A percentile compares a stretch with the other conserved stretches of the same genome.
Conservation (phyloP, 1,140 invertebrate species). For the Ceratoteleas bidentatus region DNA sequence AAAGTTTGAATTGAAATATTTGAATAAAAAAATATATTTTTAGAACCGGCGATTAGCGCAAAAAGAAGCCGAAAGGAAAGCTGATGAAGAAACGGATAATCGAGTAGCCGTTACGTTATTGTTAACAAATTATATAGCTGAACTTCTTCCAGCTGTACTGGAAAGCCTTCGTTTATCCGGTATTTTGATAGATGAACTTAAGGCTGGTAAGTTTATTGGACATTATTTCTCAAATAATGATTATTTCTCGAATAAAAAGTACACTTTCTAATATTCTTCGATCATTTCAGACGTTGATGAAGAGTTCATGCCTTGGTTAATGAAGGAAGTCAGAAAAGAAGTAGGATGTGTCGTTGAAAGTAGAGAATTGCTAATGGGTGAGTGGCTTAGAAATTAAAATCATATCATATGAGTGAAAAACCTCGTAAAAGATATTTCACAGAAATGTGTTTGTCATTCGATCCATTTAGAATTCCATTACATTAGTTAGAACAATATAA, state of each 20-base stretch:
- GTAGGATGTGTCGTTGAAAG: slow-evolving; percentile 90
- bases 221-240: background rate
- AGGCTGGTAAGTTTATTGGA: slow-evolving; percentile 82
- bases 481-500: too few relatives aligned
- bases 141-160: slow-evolving; percentile 91
- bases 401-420: too few relatives aligned
- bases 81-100: slow-evolving; percentile 88
- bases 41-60: slow-evolving; percentile 83
- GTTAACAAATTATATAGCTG: slow-evolving; percentile 91
- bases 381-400: too few relatives aligned
- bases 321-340: slow-evolving; percentile 90
- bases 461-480: too few relatives aligned
- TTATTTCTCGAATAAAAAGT: background rate
- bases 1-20: too few relatives aligned
- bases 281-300: slow-evolving; percentile 85
- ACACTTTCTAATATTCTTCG: background rate
- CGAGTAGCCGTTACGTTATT: slow-evolving; percentile 90
- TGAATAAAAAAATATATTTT: too few relatives aligned
- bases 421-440: too few relatives aligned
- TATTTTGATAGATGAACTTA: slow-evolving; percentile 87
- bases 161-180: slow-evolving; percentile 89
- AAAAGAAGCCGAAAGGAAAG: slow-evolving; percentile 81
- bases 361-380: slow-evolving; percentile 88
- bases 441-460: too few relatives aligned
- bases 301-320: slow-evolving; percentile 93